Conservation (phyloP, 2,797 vertebrate genomes). For the Ambastaia sidthimunki region DNA sequence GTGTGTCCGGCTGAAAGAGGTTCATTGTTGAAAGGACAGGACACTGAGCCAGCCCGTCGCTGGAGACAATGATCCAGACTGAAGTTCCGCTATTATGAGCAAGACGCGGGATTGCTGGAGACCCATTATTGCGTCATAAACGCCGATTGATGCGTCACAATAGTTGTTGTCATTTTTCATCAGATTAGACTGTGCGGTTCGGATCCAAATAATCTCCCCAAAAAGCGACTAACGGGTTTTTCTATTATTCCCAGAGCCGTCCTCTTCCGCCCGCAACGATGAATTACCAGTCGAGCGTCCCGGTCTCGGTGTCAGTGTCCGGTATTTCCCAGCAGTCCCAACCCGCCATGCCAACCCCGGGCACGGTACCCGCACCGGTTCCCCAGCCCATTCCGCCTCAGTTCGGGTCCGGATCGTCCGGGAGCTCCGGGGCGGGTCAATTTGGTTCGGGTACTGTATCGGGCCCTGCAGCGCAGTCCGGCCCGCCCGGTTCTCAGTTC, state of each 20-base stretch:
- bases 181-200: conserved; percentile 16
- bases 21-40: conserved; percentile 64
- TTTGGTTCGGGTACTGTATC: conserved; percentile 85
- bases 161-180: conserved; percentile 41
- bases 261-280: conserved; percentile 70
- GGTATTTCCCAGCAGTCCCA: conserved; percentile 87
- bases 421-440: conserved; percentile 83
- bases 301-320: conserved; percentile 74
- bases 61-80: conserved; percentile 82
- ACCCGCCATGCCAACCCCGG: conserved; percentile 84
- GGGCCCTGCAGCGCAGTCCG: conserved; percentile 80
- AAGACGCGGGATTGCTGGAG: conserved; percentile 76
- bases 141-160: conserved; percentile 56
- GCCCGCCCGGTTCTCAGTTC: conserved; percentile 83
- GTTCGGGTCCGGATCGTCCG: conserved; percentile 85
- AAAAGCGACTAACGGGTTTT: conserved; percentile 21
- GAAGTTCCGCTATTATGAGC: conserved; percentile 80
- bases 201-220: conserved; percentile 8
- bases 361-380: conserved; percentile 80
- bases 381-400: conserved; percentile 85
- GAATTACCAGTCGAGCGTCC: conserved; percentile 92
- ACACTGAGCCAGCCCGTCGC: conserved; percentile 58
- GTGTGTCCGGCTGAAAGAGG: conserved; percentile 74
- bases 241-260: conserved; percentile 21
- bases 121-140: conserved; percentile 72